Evolutionary conservation across 1,140 invertebrate species (phyloP).

Genomic region (Manduca sexta): DNA sequence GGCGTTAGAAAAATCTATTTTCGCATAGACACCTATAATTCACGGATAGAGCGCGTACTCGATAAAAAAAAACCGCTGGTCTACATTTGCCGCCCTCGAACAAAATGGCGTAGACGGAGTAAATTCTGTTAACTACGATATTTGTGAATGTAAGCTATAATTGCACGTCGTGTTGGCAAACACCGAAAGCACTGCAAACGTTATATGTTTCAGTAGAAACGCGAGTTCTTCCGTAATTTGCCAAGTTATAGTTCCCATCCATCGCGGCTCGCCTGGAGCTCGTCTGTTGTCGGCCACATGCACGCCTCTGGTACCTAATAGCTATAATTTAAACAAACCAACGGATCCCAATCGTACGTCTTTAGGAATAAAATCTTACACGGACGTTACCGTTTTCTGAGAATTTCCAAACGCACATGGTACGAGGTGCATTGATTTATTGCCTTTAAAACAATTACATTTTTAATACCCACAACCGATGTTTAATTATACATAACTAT

Average conservation of each 20-base stretch:
- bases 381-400: slow-evolving; percentile 44
- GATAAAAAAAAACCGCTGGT: slow-evolving; percentile 13
- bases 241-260: slow-evolving; percentile 35
- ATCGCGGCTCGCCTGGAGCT: slow-evolving; percentile 32
- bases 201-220: neutral
- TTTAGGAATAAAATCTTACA: slow-evolving; percentile 54
- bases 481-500: neutral
- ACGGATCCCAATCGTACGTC: slow-evolving; percentile 39
- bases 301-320: slow-evolving; percentile 43
- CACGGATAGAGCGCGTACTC: slow-evolving; percentile 6
- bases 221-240: neutral
- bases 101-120: slow-evolving; percentile 34
- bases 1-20: no score
- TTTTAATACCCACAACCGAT: neutral
- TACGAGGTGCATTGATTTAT: slow-evolving; percentile 4
- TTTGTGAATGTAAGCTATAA: slow-evolving; percentile 41
- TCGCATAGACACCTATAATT: no score
- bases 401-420: slow-evolving; percentile 32
- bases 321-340: slow-evolving; percentile 60
- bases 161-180: slow-evolving; percentile 27
- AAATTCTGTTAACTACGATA: slow-evolving; percentile 22
- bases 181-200: neutral
- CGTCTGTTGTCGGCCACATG: slow-evolving; percentile 53
- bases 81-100: slow-evolving; percentile 16
- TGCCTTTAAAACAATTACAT: slow-evolving; percentile 1